Evolutionary conservation across 2,888 invertebrate species (phyloP), one percentile per base, ranked within the genome.

Genomic region (Idaea dimidiata): DNA sequence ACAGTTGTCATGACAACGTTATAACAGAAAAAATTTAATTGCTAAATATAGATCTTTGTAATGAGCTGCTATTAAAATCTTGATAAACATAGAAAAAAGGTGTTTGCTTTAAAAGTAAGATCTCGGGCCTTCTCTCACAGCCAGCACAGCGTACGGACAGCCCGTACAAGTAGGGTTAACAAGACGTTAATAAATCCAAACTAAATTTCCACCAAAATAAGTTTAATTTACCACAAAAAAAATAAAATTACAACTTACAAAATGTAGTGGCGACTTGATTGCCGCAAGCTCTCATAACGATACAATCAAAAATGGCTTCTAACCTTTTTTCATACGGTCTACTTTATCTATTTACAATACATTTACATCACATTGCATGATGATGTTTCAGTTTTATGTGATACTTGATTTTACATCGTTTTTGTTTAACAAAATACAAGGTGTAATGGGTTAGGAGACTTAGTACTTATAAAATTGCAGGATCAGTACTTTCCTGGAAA

Each of bases 231-330:
- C 67, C 65, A 69, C 61, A 67, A 64, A 66, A 69, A 66, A 63
- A 66, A 58, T 43, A 43, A 43, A 43, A 67, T 64, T 60, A 62
- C 65, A 66, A 65, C 72, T 74, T 75, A 77, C 65, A 73, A 66
- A 72, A 63, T 72, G 72, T 76, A 75, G 72, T 71, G 76, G 70
- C 73, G 69, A 72, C 71, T 72, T 60, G 31, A 70, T 70, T 17
- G 70, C 76, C 74, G 76, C 79, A 78, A 81, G 80, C 81, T 81
- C 82, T 72, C 74, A 74, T 60, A 71, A 66, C 62, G 64, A 65
- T 62, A 66, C 66, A 67, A 66, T 66, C 62, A 65, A 62, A 65
- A 65, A 62, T 63, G 66, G 65, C 63, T 62, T 43, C 43, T 53
- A 61, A 61, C 62, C 65, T 64, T 62, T 54, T 53, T 14, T 10